Percentiles rank a stretch among this genome's conserved stretches.
Evolutionary conservation across 1,140 invertebrate species (phyloP).

Genomic region (Drosophila bocki): DNA sequence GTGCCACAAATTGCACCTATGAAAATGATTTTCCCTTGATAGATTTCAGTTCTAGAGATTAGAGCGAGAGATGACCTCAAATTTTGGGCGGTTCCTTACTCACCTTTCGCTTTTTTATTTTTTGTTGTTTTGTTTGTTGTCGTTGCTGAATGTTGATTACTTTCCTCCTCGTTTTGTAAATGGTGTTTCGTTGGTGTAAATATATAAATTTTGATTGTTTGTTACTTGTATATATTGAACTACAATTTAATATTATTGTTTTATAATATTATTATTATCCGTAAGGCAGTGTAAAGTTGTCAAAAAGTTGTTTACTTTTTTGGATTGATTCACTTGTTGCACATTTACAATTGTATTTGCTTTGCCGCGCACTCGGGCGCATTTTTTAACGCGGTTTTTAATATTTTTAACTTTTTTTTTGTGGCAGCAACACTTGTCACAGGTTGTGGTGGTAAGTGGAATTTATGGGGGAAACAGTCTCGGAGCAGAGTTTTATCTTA

Average conservation of each 20-base stretch:
- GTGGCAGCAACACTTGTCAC: constrained; percentile 30
- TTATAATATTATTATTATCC: constrained; percentile 49
- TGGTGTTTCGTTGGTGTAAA: constrained; percentile 28
- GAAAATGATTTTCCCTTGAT: constrained; percentile 10
- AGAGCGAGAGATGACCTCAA: constrained; percentile 3
- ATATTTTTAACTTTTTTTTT: neutral
- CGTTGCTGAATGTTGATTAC: constrained; percentile 47
- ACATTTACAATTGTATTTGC: constrained; percentile 39
- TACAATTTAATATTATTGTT: constrained; percentile 38
- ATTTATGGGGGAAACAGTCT: constrained; percentile 17
- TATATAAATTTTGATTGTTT: constrained; percentile 54
- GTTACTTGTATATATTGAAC: constrained; percentile 41
- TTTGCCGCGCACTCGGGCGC: constrained; percentile 42
- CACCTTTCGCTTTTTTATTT: constrained; percentile 53
- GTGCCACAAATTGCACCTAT: constrained; percentile 17
- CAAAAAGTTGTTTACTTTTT: constrained; percentile 56
- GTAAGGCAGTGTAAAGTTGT: constrained; percentile 81
- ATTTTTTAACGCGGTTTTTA: constrained; percentile 7
- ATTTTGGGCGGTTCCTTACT: constrained; percentile 22
- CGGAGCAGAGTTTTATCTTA: constrained; percentile 70
- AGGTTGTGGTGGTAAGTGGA: constrained; percentile 7
- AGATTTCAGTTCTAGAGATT: constrained; percentile 8
- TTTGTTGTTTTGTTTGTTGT: constrained; percentile 19
- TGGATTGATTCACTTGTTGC: constrained; percentile 50
- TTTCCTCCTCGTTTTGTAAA: constrained; percentile 16